A percentile compares a stretch with the other conserved stretches of the same genome.
These are phyloP conservation scores for Pontoporia blainvillei DNA, from an alignment of 2,113 vertebrate genomes.

Conservation along the genomic window DNA sequence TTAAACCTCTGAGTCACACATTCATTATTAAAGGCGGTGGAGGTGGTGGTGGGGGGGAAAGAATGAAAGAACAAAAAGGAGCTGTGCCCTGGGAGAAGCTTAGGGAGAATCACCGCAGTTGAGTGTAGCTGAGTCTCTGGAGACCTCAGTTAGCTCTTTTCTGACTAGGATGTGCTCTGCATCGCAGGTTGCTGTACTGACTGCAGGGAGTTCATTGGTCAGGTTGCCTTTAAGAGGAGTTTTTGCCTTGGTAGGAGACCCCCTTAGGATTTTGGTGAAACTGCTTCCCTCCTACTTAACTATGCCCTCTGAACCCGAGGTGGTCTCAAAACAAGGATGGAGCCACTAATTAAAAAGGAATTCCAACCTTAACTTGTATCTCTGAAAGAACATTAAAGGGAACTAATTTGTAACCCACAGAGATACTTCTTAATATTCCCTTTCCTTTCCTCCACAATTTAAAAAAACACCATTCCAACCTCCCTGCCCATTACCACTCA, in stretches of 20 bases:
- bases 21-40: constrained; percentile 73
- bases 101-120: constrained; percentile 67
- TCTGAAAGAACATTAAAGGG: constrained; percentile 6
- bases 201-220: neutral
- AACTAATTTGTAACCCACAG: neutral
- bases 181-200: neutral
- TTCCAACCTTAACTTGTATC: neutral
- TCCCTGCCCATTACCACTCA: neutral
- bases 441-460: neutral
- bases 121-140: constrained; percentile 67
- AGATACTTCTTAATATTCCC: neutral
- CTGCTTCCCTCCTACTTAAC: neutral
- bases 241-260: neutral
- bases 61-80: constrained; percentile 52
- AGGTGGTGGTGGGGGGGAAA: constrained; percentile 69
- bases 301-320: neutral
- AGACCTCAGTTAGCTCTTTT: constrained; percentile 50
- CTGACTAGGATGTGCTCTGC: constrained; percentile 39
- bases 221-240: neutral
- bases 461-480: neutral
- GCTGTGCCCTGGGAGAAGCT: constrained; percentile 68
- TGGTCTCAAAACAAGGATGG: constrained; percentile 4
- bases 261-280: neutral
- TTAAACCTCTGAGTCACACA: constrained; percentile 73
- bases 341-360: constrained; percentile 49